A percentile compares a stretch with the other conserved stretches of the same genome.
Conservation (phyloP, 2,797 vertebrate genomes). For the Notamacropus eugenii region DNA sequence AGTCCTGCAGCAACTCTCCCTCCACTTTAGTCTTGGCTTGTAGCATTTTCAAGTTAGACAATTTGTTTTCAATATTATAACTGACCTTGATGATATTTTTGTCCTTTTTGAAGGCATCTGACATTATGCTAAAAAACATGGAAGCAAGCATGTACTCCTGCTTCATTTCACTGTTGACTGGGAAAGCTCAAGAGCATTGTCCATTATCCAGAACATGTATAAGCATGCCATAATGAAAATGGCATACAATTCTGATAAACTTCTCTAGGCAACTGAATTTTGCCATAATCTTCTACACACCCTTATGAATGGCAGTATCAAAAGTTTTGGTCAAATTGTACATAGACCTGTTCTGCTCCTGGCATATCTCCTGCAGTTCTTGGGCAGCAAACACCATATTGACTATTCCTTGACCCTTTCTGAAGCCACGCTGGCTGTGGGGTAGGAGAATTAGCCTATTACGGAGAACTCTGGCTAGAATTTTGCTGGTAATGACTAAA, state of each 20-base stretch:
- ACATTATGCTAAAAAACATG: background rate
- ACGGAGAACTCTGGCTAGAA: background rate
- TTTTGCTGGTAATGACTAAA: background rate
- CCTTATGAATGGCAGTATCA: background rate
- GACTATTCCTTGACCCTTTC: background rate
- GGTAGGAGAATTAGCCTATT: background rate
- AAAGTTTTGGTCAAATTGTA: background rate
- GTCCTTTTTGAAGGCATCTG: background rate
- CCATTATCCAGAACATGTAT: background rate
- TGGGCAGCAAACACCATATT: background rate
- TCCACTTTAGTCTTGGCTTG: background rate
- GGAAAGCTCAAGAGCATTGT: background rate
- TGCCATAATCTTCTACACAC: background rate
- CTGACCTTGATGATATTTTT: background rate
- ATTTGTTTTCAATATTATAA: background rate
- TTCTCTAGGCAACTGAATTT: background rate
- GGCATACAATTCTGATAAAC: background rate
- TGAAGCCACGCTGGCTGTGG: background rate
- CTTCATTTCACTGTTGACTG: background rate
- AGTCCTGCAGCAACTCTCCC: background rate
- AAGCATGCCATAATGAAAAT: background rate
- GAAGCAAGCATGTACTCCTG: background rate
- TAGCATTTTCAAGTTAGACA: background rate
- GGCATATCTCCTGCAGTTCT: background rate
- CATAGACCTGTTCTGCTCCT: background rate